Base-by-base conservation (phyloP, 2,888 invertebrate species). In the Andrena trimmerana region DNA sequence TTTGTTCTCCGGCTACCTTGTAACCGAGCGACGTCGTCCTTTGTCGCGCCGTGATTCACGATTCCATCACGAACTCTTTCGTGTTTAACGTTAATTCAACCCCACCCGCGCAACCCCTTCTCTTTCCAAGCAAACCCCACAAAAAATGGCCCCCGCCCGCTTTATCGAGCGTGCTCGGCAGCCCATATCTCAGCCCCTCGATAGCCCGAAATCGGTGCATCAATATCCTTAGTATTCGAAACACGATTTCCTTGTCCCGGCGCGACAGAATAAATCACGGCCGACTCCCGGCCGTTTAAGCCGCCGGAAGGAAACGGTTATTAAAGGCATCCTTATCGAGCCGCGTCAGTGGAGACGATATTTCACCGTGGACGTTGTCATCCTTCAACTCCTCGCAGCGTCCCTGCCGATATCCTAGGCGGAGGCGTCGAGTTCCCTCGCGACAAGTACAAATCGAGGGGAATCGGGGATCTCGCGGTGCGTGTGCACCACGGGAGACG, bases 331-430 rank as follows among this genome's bases (percentile, higher is more conserved):
- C 24, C 24, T 48, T 33, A 57, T 77, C 63, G 10, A 57, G 8
- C 67, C 6, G 10, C 27, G 73, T 27, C 42, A 27, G 31, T n/a
- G 24, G n/a, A 33, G n/a, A 33, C 73, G 57, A 59, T 73, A 77
- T 65, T 59, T 73, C 74, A 71, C 27, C 48, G 3, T n/a, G 27
- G 54, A 42, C 60, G 16, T 52, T 31, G 54, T 33, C 65, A 50
- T 71, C 66, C 59, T 48, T 60, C 36, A 24, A 66, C 20, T 33
- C 16, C 13, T 65, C 33, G 36, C 36, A 20, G 31, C 70, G 20
- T 62, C n/a, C 24, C 20, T 29, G 48, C 16, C 50, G 71, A 52
- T 63, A 71, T 63, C 62, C 70, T 29, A 6, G 24, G 24, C 7
- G 36, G 36, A 27, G 69, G 69, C 57, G 36, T 42, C 62, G 24